Evolutionary conservation across 2,888 invertebrate species (phyloP).

Genomic region (Nysson spinosus): DNA sequence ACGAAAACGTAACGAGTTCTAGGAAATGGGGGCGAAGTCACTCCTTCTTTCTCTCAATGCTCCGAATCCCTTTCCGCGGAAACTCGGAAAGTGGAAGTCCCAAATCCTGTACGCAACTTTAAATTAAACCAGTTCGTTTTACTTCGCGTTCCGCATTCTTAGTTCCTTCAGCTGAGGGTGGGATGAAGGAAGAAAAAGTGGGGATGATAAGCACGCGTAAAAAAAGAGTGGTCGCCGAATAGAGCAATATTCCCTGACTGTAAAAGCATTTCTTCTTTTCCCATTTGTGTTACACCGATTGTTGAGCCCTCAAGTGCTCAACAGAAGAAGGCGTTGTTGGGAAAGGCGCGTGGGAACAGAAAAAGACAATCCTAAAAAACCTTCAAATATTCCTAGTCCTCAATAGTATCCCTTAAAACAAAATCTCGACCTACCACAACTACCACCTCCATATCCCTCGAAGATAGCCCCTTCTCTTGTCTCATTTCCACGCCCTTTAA

Average conservation of each 20-base stretch:
- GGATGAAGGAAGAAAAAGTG: background rate
- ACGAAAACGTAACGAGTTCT: constrained; percentile 60
- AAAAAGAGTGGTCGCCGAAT: constrained; percentile 12
- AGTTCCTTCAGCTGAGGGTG: constrained; percentile 22
- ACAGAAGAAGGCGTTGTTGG: no score
- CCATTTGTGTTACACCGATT: no score
- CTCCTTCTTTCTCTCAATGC: background rate
- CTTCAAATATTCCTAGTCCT: no score
- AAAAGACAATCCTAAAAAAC: no score
- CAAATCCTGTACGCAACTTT: constrained; percentile 65
- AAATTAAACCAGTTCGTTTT: constrained; percentile 63
- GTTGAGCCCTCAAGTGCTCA: no score
- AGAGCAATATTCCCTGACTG: background rate
- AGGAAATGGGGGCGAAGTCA: constrained; percentile 35
- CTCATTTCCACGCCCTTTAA: no score
- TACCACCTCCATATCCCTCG: no score
- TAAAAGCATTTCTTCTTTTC: constrained; percentile 1
- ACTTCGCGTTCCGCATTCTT: constrained; percentile 38
- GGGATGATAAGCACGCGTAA: constrained; percentile 13
- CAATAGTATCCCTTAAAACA: no score
- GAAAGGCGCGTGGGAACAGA: no score
- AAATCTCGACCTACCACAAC: no score
- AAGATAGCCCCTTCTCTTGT: no score
- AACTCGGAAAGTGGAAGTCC: constrained; percentile 56
- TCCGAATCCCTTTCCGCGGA: constrained; percentile 1